Conservation (phyloP, 1,140 invertebrate genomes). For the Orussus abietinus region DNA sequence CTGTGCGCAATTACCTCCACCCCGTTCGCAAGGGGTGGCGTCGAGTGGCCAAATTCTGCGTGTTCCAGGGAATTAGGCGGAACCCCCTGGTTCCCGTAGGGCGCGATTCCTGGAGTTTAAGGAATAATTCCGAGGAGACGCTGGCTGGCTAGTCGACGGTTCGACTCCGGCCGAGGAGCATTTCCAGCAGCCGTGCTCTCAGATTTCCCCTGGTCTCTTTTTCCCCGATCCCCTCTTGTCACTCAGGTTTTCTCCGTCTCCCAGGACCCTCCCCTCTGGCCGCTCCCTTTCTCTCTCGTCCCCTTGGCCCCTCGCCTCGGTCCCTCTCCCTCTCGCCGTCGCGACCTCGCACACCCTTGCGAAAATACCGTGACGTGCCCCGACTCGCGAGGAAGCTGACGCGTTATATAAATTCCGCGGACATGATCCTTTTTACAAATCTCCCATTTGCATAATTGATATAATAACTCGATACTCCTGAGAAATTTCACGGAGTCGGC, state of each 20-base stretch:
- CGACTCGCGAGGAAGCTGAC: conserved; percentile 24
- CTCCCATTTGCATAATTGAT: conserved; percentile 32
- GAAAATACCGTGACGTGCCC: conserved; percentile 35
- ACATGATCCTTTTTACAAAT: conserved; percentile 34
- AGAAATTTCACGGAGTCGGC: conserved; percentile 16
- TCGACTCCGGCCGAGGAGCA: background rate
- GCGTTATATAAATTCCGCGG: conserved; percentile 32
- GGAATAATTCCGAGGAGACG: too few relatives aligned
- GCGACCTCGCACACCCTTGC: conserved; percentile 10
- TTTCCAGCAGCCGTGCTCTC: conserved; percentile 2
- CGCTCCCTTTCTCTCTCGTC: conserved; percentile 3
- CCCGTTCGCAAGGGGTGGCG: too few relatives aligned
- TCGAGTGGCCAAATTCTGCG: too few relatives aligned
- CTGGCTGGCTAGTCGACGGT: too few relatives aligned
- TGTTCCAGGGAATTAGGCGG: too few relatives aligned
- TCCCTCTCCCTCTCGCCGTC: conserved; percentile 12
- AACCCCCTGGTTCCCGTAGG: too few relatives aligned
- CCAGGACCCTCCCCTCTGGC: background rate
- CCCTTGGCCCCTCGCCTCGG: conserved; percentile 3
- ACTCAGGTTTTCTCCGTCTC: background rate
- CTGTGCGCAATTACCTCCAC: too few relatives aligned
- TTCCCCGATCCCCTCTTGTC: background rate
- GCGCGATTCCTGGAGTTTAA: too few relatives aligned
- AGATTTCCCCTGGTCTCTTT: too few relatives aligned
- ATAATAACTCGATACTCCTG: conserved; percentile 30